A percentile compares a stretch with the other conserved stretches of the same genome.
phyloP scores from a whole-genome alignment of 2,113 vertebrate species.

The Pachyramphus minor region DNA sequence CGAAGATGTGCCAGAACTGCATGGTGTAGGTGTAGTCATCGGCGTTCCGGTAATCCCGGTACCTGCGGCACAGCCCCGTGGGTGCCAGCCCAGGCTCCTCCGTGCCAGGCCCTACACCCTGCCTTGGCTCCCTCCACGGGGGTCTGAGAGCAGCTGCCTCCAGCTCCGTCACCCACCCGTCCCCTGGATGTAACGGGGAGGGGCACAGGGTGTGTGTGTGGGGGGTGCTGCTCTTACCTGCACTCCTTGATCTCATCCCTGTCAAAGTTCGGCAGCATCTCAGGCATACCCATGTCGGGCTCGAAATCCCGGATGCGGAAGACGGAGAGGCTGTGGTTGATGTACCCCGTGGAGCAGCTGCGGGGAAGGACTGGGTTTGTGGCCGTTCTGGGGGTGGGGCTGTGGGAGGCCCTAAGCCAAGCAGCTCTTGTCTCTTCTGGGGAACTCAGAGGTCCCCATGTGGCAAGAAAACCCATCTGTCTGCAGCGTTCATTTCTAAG shows the following conservation, averaged over 20 bases:
- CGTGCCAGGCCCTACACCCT: accelerated
- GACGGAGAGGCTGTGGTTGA: constrained; percentile 85
- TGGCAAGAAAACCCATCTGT: not conserved
- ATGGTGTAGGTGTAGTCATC: constrained; percentile 74
- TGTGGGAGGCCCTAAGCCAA: not conserved
- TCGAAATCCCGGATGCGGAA: constrained; percentile 76
- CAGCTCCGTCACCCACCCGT: accelerated
- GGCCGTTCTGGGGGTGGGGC: accelerated
- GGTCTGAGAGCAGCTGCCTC: not conserved
- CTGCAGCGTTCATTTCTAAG: not conserved
- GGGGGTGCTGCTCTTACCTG: constrained; percentile 75
- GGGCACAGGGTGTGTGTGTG: not conserved
- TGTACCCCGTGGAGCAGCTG: constrained; percentile 88
- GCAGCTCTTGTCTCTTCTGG: not conserved
- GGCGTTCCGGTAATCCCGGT: constrained; percentile 83
- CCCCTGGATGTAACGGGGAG: accelerated
- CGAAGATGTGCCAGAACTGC: constrained; percentile 89
- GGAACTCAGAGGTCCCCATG: not conserved
- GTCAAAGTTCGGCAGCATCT: not conserved
- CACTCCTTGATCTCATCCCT: constrained; percentile 70
- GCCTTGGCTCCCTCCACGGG: accelerated
- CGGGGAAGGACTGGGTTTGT: not conserved
- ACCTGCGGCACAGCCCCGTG: constrained; percentile 63
- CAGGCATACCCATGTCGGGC: not conserved
- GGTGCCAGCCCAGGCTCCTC: not conserved